phyloP scores from a whole-genome alignment of 2,888 invertebrate genomes.

The Miltochrista miniata region DNA sequence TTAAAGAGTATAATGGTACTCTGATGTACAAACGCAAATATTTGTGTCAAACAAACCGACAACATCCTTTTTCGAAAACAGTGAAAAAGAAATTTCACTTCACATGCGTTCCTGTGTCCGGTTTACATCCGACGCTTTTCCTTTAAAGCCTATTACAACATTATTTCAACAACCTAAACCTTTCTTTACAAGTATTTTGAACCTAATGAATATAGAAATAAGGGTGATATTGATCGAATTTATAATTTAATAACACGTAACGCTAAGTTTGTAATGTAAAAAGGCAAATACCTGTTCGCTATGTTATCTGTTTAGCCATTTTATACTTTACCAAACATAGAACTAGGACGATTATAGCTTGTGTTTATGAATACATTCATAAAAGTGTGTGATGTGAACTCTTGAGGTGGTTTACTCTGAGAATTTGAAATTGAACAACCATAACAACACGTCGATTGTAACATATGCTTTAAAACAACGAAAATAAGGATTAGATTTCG shows the following conservation, averaged over 20 bases:
- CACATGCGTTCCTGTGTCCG: constrained; percentile 73
- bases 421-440: constrained; percentile 34
- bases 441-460: constrained; percentile 18
- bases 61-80: constrained; percentile 71
- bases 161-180: constrained; percentile 12
- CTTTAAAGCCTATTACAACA: constrained; percentile 58
- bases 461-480: constrained; percentile 27
- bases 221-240: constrained; percentile 11
- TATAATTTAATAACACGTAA: constrained; percentile 27
- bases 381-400: constrained; percentile 47
- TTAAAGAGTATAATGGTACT: too few relatives aligned
- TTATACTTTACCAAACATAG: constrained; percentile 36
- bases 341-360: constrained; percentile 29
- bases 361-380: constrained; percentile 22
- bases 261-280: constrained; percentile 41
- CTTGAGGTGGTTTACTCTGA: constrained; percentile 45
- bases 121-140: constrained; percentile 75
- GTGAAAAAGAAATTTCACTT: constrained; percentile 70
- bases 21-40: constrained; percentile 34
- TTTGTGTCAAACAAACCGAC: constrained; percentile 64
- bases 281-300: constrained; percentile 51
- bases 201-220: constrained; percentile 31
- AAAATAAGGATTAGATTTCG: constrained; percentile 4
- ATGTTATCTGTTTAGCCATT: constrained; percentile 33
- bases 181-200: constrained; percentile 17